Conservation (phyloP, 2,888 invertebrate genomes). For the Pemphredon lugubris region DNA sequence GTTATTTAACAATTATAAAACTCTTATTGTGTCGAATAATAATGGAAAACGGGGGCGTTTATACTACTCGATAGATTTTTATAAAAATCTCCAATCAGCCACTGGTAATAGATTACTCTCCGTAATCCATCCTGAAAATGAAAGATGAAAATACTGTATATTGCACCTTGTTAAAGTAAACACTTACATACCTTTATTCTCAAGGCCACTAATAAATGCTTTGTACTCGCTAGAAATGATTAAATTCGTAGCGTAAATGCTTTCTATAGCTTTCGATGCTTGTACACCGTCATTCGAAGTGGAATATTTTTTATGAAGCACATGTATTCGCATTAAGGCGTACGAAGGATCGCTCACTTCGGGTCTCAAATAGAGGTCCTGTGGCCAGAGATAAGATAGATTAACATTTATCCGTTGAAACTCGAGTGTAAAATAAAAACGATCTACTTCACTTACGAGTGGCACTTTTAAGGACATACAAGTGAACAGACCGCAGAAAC, state of each 20-base stretch:
- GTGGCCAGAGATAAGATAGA: neutral
- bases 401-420: neutral
- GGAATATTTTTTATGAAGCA: conserved; percentile 56
- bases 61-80: conserved; percentile 37
- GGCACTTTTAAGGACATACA: conserved; percentile 73
- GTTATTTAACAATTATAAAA: conserved; percentile 40
- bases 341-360: conserved; percentile 67
- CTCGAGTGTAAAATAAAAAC: neutral
- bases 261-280: conserved; percentile 57
- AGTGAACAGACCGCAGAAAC: conserved; percentile 82
- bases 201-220: conserved; percentile 66
- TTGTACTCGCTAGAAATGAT: conserved; percentile 70
- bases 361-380: conserved; percentile 48
- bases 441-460: conserved; percentile 44
- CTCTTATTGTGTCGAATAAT: conserved; percentile 40
- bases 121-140: conserved; percentile 83
- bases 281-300: conserved; percentile 34
- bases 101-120: conserved; percentile 83
- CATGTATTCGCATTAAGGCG: conserved; percentile 61
- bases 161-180: neutral
- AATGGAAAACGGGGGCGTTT: conserved; percentile 14
- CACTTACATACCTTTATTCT: conserved; percentile 64
- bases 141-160: conserved; percentile 29
- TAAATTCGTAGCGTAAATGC: conserved; percentile 64
- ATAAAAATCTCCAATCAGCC: conserved; percentile 83